Base-by-base conservation (phyloP, 1,140 invertebrate species). In the Uloborus diversus region DNA sequence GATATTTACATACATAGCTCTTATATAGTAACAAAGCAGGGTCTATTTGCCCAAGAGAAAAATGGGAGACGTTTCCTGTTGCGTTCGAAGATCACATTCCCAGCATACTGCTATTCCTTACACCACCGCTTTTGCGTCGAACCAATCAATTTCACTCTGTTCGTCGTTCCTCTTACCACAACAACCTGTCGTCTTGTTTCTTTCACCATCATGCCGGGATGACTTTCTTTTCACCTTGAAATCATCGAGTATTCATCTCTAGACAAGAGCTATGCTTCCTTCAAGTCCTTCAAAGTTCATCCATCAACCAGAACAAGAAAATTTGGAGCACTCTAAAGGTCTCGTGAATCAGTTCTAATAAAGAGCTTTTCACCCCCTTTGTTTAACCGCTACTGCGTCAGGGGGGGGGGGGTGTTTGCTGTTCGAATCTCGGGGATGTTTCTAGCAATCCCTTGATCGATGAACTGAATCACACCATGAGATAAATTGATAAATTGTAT, bases 171-270 rank as follows among this genome's bases (percentile, higher is more conserved):
- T n/a, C 30, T 51, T 56, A 37, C 66, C 49, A 47, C 53, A 20
- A 59, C 25, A 59, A 59, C 69, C 69, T 51, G 69, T 37, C 59
- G 69, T 71, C 69, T 71, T 71, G 69, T 71, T 71, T 71, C 69
- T 71, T 71, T 71, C 69, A 57, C 59, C 69, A 71, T 59, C 53
- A 61, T 71, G 69, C 59, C 56, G 23, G 28, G 69, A 71, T 71
- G 69, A 71, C 69, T 71, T 71, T 71, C 69, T 71, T 71, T 71
- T 71, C 69, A 71, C 69, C 69, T 71, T 71, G 69, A 35, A 71
- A 56, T 59, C n/a, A 59, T 71, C 69, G 53, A 71, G 59, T 56
- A 30, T 35, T 71, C 42, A 56, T 69, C 66, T 53, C 66, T 33
- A 69, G 51, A 56, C 66, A 69, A 69, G 66, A 69, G 32, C 13